Evolutionary conservation across 2,888 invertebrate species (phyloP), one percentile per base, ranked within the genome.

Genomic region (Tachina fera): DNA sequence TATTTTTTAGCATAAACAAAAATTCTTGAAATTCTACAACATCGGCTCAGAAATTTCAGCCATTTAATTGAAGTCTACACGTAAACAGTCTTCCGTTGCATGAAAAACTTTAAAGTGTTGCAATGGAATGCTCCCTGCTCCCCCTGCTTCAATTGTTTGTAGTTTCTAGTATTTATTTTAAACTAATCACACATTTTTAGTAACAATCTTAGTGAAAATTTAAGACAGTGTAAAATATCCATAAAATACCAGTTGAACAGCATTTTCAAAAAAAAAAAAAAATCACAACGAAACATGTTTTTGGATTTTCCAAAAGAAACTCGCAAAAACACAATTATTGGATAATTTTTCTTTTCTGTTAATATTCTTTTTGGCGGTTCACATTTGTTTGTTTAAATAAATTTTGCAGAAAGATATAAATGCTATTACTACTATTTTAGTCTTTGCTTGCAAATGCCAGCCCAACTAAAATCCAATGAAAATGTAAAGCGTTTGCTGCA

Each of bases 301-400:
- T 80, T 60, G 70, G 70, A 56, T 68, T 85, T 82, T 68, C 58
- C 61, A 60, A 71, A 84, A 19, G 19, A 51, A 75, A 72, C 47
- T 65, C 19, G 43, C 1, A 5, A 39, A 83, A 77, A 83, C 78
- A 75, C 56, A 16, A 41, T 16, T 67, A 65, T 58, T 60, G 16
- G 9, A 14, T 13, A 16, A 1, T 61, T 16, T 60, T 71, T 71
- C 56, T 56, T 22, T 67, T 47, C 49, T 47, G 68, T 49, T 41
- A 79, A 80, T 60, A 72, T 83, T 86, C 78, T 86, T 76, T 76
- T 80, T 76, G 77, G 85, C 74, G 81, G 77, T 78, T 74, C 31
- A 45, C n/a, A 39, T n/a, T 49, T 39, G 51, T 53, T 71, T 65
- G 14, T 43, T 78, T 61, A 63, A 58, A 84, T 70, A 45, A 70